Evolutionary conservation across 2,797 vertebrate genomes (phyloP), one percentile per base, ranked within the genome.

Genomic region (Trematomus bernacchii): DNA sequence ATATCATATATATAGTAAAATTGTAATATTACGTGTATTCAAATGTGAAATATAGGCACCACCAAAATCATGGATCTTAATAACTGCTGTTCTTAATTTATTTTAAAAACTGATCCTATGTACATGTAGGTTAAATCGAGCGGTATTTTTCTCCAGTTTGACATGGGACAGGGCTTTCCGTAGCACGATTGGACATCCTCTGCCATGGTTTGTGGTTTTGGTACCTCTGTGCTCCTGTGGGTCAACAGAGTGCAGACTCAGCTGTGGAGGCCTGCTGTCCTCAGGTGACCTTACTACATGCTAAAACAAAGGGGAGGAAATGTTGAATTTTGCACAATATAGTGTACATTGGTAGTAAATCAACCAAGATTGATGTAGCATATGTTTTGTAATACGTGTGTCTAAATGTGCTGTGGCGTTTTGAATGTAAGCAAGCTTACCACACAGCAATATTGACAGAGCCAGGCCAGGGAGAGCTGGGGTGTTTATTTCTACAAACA

Each of bases 201-300:
- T 81, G 63, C 76, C 19, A 18, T 76, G 42, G 74, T 77, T 87
- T 83, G 65, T 57, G 30, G 16, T 43, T 54, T 66, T 14, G n/a
- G 58, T 51, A 66, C 51, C 44, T 69, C 59, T 66, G 69, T 68
- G 75, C 66, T 72, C 71, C 73, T 69, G 55, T 62, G 42, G 42
- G 67, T 80, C 77, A 82, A 73, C 73, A 76, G 48, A 82, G 51
- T 84, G 86, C 82, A 77, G 65, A 84, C 79, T 86, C 82, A 85
- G 85, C 85, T 76, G 57, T 61, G 66, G 50, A 79, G 71, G 71
- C 60, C 27, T 58, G 12, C 9, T 87, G 83, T 90, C 91, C 91
- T 90, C 77, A 89, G 74, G 76, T 89, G 85, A 94, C 89, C 87
- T 66, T 48, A 50, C 42, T 10, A 21, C 16, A 57, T 53, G 65